Percentiles rank a stretch among this genome's conserved stretches.
These are phyloP conservation scores for Opisthocomus hoazin DNA, from an alignment of 2,113 vertebrate genomes.

Conservation along the genomic window DNA sequence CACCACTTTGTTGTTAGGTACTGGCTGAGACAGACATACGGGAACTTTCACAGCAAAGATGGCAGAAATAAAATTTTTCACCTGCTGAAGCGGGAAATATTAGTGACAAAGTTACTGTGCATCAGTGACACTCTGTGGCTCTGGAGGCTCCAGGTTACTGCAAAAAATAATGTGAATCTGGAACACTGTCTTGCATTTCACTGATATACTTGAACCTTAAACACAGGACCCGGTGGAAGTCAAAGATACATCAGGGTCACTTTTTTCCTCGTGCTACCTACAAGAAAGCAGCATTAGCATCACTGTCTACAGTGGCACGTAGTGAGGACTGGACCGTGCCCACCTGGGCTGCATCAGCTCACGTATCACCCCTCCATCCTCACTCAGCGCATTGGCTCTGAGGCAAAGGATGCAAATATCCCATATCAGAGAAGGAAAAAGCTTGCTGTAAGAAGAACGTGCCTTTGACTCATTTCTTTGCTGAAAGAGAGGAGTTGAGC, in stretches of 20 bases:
- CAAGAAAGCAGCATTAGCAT: not conserved
- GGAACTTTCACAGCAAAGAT: not conserved
- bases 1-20: not conserved
- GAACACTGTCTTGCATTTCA: not conserved
- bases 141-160: not conserved
- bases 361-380: not conserved
- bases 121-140: not conserved
- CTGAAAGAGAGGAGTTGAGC: no score
- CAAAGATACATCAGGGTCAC: not conserved
- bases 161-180: not conserved
- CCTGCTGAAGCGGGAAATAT: not conserved
- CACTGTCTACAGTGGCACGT: not conserved
- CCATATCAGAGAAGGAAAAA: not conserved
- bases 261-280: not conserved
- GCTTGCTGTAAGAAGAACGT: fast-evolving
- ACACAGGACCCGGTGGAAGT: not conserved
- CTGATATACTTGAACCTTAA: not conserved
- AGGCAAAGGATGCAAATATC: not conserved
- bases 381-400: fast-evolving
- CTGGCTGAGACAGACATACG: not conserved
- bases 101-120: not conserved
- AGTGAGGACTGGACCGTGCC: not conserved
- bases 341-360: not conserved
- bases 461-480: not conserved
- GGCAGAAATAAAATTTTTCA: not conserved